Conservation (phyloP, 2,113 vertebrate species). For the Acanthisitta chloris region DNA sequence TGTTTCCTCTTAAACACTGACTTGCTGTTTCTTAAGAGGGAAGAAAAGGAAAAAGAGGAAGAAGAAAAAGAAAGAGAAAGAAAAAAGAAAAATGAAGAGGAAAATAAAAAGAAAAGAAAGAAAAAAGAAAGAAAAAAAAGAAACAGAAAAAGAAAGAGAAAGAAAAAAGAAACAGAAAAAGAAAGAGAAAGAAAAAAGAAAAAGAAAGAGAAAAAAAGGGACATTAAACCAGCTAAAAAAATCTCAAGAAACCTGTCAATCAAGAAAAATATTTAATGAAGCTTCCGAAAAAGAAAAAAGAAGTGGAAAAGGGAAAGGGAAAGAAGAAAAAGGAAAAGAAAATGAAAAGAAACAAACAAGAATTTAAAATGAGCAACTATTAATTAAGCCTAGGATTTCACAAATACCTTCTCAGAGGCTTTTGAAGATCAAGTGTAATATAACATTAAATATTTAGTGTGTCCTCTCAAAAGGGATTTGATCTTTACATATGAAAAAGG, state of each 20-base stretch:
- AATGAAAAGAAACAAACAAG: too few species aligned
- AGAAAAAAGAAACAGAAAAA: background rate
- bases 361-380: background rate
- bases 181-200: too few species aligned
- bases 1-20: background rate
- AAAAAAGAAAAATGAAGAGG: too few species aligned
- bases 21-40: background rate
- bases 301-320: background rate
- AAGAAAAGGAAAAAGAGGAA: background rate
- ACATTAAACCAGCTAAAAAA: too few species aligned
- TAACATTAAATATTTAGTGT: slow-evolving; percentile 31
- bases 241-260: too few species aligned
- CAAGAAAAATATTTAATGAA: too few species aligned
- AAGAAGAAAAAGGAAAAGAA: fast-evolving
- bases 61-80: background rate
- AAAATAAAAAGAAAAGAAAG: fast-evolving
- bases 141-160: background rate
- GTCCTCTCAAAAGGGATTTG: slow-evolving; percentile 33
- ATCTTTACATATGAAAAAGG: slow-evolving; percentile 31
- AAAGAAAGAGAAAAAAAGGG: background rate
- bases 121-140: background rate
- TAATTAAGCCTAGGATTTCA: background rate
- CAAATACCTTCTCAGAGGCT: background rate
- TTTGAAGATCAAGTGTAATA: slow-evolving; percentile 1
- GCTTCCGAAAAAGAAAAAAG: too few species aligned